phyloP scores from a whole-genome alignment of 2,113 vertebrate species.

The Brachirus orientalis region DNA sequence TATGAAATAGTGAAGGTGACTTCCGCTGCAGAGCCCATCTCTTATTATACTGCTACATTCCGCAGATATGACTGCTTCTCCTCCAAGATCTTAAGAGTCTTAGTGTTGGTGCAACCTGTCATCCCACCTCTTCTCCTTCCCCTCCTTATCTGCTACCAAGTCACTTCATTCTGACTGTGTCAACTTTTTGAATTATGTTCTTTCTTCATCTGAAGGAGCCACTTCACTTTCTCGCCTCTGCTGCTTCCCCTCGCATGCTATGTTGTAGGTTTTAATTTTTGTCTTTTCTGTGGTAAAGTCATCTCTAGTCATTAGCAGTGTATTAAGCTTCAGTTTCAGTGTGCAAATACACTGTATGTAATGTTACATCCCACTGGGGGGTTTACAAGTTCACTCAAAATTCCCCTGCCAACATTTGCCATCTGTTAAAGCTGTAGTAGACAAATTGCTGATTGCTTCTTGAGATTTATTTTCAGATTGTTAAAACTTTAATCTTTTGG shows the following conservation, averaged over 20 bases:
- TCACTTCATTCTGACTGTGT: conserved; percentile 3
- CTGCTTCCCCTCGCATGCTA: background rate
- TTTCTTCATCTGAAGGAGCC: background rate
- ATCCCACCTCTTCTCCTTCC: conserved; percentile 6
- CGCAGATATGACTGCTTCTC: conserved; percentile 25
- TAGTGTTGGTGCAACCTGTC: background rate
- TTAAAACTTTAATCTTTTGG: too few relatives aligned
- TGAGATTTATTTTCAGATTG: too few relatives aligned
- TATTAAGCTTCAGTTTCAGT: too few relatives aligned
- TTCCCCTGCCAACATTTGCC: too few relatives aligned
- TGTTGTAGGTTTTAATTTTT: background rate
- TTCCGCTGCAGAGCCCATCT: conserved; percentile 14
- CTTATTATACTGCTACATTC: conserved; percentile 10
- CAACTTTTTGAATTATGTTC: background rate
- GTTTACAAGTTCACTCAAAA: too few relatives aligned
- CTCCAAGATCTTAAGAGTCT: background rate
- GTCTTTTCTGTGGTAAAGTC: background rate
- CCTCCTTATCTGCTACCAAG: conserved; percentile 13
- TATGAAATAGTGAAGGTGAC: conserved; percentile 1
- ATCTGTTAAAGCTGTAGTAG: too few relatives aligned
- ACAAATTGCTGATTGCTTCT: too few relatives aligned
- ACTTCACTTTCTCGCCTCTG: conserved; percentile 21
- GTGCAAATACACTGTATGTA: too few relatives aligned
- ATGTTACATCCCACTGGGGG: too few relatives aligned
- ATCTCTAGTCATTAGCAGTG: background rate